Base-by-base conservation (phyloP, 35 echinoderm and acorn worm genomes). In the Stichopus chloronotus region DNA sequence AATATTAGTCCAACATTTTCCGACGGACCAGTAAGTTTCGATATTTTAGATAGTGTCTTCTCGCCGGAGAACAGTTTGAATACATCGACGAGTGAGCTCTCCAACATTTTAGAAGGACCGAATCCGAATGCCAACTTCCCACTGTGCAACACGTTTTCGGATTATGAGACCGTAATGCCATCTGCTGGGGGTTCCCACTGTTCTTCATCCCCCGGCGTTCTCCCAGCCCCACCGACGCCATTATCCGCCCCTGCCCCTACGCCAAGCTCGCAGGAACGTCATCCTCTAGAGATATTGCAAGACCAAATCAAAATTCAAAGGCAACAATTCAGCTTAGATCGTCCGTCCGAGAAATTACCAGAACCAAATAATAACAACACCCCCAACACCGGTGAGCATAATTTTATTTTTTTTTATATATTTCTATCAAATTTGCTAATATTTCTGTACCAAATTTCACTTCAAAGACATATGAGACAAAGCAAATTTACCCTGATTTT, bases 31-130 rank as follows among this genome's bases (percentile, higher is more conserved):
- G 94, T 93, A 16, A 93, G 88, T 54, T 88, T 95, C 53, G 96
- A 98, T 94, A 94, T 96, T 54, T 94, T 98, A 93, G 96, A 98
- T 56, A 98, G 96, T 91, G 96, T 98, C 13, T 98, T 96, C 83
- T 98, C 96, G 21, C 96, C 96, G 4, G 96, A 94, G 63, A 96
- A 86, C n/a, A 96, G 94, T 25, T 90, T 96, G 86, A 84, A 91
- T 13, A 93, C 59, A 60, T 77, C 94, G 16, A 93, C 94, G 57
- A 95, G 90, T 56, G 90, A 91, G 52, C 58, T 91, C 12, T 56
- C 90, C 9, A 78, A 72, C 16, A 77, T 91, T 24, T 43, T 91
- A 13, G 90, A 91, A 9, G 58, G 57, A 43, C 21, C 87, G 10
- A 69, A 89, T 63, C 9, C 4, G 19, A 52, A 85, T 85, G 55